These are phyloP conservation scores for Dysmachus trigonus DNA, from an alignment of 2,888 invertebrate genomes.

Conservation along the genomic window DNA sequence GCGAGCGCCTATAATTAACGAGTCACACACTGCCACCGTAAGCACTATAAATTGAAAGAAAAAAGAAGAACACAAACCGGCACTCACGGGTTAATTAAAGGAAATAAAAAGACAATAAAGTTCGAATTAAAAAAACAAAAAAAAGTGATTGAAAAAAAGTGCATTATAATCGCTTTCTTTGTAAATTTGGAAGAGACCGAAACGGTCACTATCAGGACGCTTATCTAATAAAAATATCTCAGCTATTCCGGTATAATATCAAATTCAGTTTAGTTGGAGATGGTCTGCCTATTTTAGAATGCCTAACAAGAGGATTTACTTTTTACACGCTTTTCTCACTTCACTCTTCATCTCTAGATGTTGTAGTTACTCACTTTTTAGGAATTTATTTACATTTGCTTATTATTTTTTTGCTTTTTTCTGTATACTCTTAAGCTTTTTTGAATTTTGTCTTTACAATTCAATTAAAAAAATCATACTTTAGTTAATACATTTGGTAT, in stretches of 20 bases:
- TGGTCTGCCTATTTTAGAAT: neutral
- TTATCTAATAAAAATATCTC: neutral
- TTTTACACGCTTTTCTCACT: too few relatives aligned
- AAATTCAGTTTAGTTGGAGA: neutral
- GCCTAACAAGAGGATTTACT: neutral
- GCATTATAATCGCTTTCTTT: neutral
- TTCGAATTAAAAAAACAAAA: neutral
- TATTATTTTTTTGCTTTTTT: too few relatives aligned
- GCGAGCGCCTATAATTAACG: neutral
- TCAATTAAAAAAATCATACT: too few relatives aligned
- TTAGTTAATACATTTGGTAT: too few relatives aligned
- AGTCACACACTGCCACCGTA: neutral
- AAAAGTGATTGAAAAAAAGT: neutral
- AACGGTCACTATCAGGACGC: neutral
- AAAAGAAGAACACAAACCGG: neutral
- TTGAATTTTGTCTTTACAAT: too few relatives aligned
- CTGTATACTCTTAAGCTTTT: too few relatives aligned
- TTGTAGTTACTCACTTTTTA: too few relatives aligned
- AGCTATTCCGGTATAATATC: neutral
- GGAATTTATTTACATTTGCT: too few relatives aligned
- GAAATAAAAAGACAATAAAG: neutral
- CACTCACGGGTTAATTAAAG: neutral
- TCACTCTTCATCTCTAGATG: too few relatives aligned
- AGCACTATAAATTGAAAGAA: neutral
- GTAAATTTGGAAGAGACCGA: neutral